These are phyloP conservation scores for Aphidius ervi DNA, from an alignment of 1,140 invertebrate species.

Conservation along the genomic window DNA sequence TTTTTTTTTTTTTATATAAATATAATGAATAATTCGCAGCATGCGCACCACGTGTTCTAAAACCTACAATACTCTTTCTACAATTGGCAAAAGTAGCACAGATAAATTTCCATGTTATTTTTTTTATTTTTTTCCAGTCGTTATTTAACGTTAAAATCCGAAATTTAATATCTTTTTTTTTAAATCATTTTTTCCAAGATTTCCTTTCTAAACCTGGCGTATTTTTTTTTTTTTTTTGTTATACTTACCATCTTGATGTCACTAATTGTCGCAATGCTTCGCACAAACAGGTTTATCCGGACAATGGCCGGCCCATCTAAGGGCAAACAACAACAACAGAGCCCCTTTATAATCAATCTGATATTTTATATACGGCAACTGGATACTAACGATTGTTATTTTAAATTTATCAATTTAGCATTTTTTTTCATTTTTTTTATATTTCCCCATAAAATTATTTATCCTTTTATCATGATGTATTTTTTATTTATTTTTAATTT, in stretches of 20 bases:
- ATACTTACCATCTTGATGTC: slow-evolving; percentile 97
- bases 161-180: background rate
- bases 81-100: slow-evolving; percentile 14
- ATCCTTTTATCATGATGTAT: too few relatives aligned
- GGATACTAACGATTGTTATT: background rate
- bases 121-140: background rate
- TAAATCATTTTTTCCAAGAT: background rate
- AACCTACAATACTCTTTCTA: slow-evolving; percentile 22
- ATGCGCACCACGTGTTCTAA: slow-evolving; percentile 8
- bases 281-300: slow-evolving; percentile 93
- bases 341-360: slow-evolving; percentile 47
- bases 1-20: background rate
- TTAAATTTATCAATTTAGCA: background rate
- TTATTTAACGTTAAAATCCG: background rate
- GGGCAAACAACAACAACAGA: slow-evolving; percentile 54
- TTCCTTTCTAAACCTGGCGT: background rate
- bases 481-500: too few relatives aligned
- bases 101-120: slow-evolving; percentile 10
- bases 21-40: slow-evolving; percentile 9
- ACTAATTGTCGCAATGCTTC: slow-evolving; percentile 95
- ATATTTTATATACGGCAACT: slow-evolving; percentile 22
- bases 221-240: slow-evolving; percentile 15
- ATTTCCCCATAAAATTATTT: background rate
- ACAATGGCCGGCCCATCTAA: slow-evolving; percentile 89
- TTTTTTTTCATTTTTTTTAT: background rate